These are phyloP conservation scores for Rhopalosiphum maidis DNA, from an alignment of 1,140 invertebrate species.

Conservation along the genomic window DNA sequence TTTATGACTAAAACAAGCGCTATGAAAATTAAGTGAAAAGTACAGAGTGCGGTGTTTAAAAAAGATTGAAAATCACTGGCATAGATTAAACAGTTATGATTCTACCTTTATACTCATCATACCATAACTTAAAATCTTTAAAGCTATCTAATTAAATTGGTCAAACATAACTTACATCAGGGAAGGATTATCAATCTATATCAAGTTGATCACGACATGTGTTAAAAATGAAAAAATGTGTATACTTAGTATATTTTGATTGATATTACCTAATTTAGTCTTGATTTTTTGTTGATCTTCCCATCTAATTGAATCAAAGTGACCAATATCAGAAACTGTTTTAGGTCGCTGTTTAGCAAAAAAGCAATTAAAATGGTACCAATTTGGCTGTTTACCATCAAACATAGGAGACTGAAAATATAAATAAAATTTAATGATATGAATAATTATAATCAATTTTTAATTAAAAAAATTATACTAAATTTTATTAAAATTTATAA, in stretches of 20 bases:
- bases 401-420: conserved; percentile 80
- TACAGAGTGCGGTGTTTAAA: too few species aligned
- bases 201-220: too few species aligned
- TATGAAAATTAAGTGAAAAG: too few species aligned
- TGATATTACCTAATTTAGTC: conserved; percentile 71
- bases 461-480: neutral
- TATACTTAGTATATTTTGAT: neutral
- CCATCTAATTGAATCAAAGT: conserved; percentile 83
- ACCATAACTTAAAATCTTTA: too few species aligned
- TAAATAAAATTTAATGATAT: conserved; percentile 45
- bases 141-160: too few species aligned
- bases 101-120: too few species aligned
- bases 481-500: neutral
- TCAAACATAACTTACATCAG: too few species aligned
- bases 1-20: too few species aligned
- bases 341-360: conserved; percentile 81
- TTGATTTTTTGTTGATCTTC: conserved; percentile 87
- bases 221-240: too few species aligned
- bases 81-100: too few species aligned
- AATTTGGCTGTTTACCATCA: conserved; percentile 89
- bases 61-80: too few species aligned
- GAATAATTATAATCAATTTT: neutral
- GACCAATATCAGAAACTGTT: conserved; percentile 78
- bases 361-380: conserved; percentile 92
- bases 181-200: too few species aligned